Conservation (phyloP, 2,888 invertebrate genomes). For the Auanema freiburgensis region DNA sequence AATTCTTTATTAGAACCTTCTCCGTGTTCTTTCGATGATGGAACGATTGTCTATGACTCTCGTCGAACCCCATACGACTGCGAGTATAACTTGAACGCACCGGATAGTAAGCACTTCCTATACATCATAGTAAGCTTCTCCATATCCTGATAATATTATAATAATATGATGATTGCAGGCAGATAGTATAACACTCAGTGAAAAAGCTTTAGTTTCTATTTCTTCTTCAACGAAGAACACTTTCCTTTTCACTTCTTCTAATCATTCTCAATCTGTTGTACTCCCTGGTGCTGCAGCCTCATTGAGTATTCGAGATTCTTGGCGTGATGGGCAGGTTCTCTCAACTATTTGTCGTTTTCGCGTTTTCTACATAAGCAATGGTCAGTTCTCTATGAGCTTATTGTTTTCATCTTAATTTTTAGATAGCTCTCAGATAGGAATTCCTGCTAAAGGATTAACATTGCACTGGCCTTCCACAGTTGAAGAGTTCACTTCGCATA, state of each 20-base stretch:
- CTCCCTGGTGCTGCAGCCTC: constrained; percentile 11
- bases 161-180: background rate
- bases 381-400: background rate
- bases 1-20: background rate
- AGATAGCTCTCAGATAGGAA: background rate
- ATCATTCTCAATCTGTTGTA: constrained; percentile 13
- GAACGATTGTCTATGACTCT: constrained; percentile 10
- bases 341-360: background rate
- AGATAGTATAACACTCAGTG: constrained; percentile 1
- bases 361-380: background rate
- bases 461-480: constrained; percentile 15
- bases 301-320: constrained; percentile 5
- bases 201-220: constrained; percentile 6
- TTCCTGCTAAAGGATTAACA: constrained; percentile 4
- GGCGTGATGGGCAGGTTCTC: background rate
- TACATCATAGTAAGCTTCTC: background rate
- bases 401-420: background rate
- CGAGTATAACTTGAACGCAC: constrained; percentile 3
- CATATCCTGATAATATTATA: background rate
- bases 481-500: background rate
- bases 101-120: constrained; percentile 8
- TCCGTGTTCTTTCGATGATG: constrained; percentile 7
- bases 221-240: constrained; percentile 5
- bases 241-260: constrained; percentile 10
- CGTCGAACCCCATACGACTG: constrained; percentile 13